phyloP scores from a whole-genome alignment of 2,113 vertebrate species.

The Entelurus aequoreus region DNA sequence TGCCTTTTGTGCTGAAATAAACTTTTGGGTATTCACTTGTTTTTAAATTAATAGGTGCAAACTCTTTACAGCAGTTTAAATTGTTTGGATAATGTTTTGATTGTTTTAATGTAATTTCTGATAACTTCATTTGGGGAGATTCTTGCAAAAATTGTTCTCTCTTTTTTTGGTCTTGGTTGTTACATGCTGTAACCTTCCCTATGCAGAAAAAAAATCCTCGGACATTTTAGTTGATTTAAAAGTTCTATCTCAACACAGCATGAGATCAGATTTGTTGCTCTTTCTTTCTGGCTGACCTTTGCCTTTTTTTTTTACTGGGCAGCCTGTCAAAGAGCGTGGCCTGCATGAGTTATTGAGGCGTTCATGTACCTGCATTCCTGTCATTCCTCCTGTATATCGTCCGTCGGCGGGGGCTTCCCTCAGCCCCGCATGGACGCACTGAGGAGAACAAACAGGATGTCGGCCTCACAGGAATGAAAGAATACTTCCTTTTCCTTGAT shows the following conservation, averaged over 20 bases:
- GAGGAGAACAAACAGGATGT: slow-evolving; percentile 67
- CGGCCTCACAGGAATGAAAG: slow-evolving; percentile 24
- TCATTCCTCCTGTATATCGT: slow-evolving; percentile 55
- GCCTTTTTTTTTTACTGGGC: slow-evolving; percentile 30
- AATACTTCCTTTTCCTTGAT: slow-evolving; percentile 25
- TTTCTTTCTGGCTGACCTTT: slow-evolving; percentile 28
- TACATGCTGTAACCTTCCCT: slow-evolving; percentile 3
- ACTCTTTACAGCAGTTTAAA: not conserved
- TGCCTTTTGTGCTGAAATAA: slow-evolving; percentile 54
- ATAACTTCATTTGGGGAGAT: slow-evolving; percentile 2
- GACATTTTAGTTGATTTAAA: not conserved
- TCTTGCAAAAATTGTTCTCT: slow-evolving; percentile 5
- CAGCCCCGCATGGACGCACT: slow-evolving; percentile 19
- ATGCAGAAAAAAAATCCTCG: not conserved
- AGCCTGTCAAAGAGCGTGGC: slow-evolving; percentile 40
- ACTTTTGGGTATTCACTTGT: not conserved
- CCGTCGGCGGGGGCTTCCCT: slow-evolving; percentile 44
- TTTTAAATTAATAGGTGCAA: not conserved
- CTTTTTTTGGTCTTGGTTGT: slow-evolving; percentile 25
- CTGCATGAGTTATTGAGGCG: slow-evolving; percentile 48
- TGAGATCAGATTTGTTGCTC: slow-evolving; percentile 23
- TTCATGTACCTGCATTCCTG: slow-evolving; percentile 65
- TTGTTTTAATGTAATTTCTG: not conserved
- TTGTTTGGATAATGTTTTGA: not conserved
- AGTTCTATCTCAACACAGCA: not conserved